Evolutionary conservation across 2,888 invertebrate genomes (phyloP).

Genomic region (Apodemia zela): DNA sequence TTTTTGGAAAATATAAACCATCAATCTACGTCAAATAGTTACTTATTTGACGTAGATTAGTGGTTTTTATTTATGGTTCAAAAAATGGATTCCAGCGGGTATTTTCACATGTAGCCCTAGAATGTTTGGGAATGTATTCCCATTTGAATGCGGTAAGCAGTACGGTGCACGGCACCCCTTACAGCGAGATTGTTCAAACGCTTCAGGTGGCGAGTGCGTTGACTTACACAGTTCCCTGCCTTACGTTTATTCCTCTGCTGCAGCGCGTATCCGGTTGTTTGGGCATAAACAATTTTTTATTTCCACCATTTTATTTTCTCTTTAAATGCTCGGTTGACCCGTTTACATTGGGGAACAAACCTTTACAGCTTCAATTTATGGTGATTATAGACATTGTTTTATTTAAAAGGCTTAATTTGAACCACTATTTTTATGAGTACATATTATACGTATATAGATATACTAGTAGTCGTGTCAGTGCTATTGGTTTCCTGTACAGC

Average conservation of each 20-base stretch:
- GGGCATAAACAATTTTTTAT: slow-evolving; percentile 30
- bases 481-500: no score
- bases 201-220: slow-evolving; percentile 22
- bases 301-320: slow-evolving; percentile 24
- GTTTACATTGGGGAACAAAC: background rate
- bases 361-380: background rate
- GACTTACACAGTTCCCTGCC: slow-evolving; percentile 26
- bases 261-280: slow-evolving; percentile 33
- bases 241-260: slow-evolving; percentile 32
- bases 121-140: no score
- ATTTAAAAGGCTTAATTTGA: background rate
- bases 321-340: slow-evolving; percentile 4
- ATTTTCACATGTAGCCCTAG: no score
- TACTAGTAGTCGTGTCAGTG: no score
- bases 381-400: background rate
- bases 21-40: no score
- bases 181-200: slow-evolving; percentile 8
- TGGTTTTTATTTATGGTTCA: no score
- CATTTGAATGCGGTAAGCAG: background rate
- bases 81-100: no score
- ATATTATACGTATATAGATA: no score
- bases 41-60: no score
- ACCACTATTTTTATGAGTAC: no score
- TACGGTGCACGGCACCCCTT: background rate
- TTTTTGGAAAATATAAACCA: no score